These are phyloP conservation scores for Vanessa atalanta DNA, from an alignment of 1,140 invertebrate species.

Conservation along the genomic window DNA sequence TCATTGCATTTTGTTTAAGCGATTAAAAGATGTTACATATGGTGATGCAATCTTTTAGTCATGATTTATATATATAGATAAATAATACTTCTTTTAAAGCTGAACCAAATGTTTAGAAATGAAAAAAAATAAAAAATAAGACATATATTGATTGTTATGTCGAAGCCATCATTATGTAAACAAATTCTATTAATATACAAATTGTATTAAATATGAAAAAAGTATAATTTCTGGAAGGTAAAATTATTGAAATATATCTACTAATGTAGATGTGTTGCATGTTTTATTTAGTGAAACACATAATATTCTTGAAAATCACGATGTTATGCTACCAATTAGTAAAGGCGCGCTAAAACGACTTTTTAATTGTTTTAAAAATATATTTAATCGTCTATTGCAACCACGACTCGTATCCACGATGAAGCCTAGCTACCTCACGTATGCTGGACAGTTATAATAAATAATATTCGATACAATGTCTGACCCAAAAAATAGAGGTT, in stretches of 20 bases:
- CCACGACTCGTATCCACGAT: constrained; percentile 29
- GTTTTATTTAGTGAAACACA: too few relatives aligned
- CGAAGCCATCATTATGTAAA: too few relatives aligned
- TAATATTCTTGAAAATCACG: too few relatives aligned
- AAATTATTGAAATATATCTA: too few relatives aligned
- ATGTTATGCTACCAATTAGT: too few relatives aligned
- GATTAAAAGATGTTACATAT: background rate
- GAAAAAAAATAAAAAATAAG: too few relatives aligned
- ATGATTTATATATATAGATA: background rate
- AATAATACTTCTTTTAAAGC: background rate
- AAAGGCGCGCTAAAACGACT: too few relatives aligned
- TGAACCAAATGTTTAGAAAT: background rate
- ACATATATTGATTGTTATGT: too few relatives aligned
- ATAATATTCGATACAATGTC: constrained; percentile 37
- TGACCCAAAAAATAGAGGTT: constrained; percentile 32
- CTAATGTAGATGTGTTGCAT: too few relatives aligned
- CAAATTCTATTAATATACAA: too few relatives aligned
- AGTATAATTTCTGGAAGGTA: too few relatives aligned
- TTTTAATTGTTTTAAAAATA: background rate
- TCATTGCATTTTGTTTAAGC: constrained; percentile 1
- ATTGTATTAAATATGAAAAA: too few relatives aligned
- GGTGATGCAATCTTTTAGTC: constrained; percentile 5
- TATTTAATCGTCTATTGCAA: background rate
- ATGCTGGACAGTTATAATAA: constrained; percentile 38
- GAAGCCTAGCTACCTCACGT: constrained; percentile 38